Percentiles rank a stretch among this genome's conserved stretches.
These are phyloP conservation scores for Aphelocoma coerulescens DNA, from an alignment of 2,113 vertebrate genomes.

Conservation along the genomic window DNA sequence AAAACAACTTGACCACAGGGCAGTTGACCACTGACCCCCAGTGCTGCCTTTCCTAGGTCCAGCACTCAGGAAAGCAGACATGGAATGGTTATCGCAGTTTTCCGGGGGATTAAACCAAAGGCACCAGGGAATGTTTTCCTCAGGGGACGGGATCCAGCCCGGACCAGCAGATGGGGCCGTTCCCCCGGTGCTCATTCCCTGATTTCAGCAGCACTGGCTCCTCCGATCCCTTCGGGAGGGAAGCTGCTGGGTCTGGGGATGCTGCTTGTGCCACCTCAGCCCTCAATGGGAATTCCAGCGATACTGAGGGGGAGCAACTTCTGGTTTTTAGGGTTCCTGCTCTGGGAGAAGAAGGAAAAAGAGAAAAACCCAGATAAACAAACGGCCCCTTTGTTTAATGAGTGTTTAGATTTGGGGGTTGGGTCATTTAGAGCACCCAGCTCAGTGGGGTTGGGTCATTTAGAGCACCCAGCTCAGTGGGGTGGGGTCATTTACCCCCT, in stretches of 20 bases:
- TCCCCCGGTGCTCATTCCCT: neutral
- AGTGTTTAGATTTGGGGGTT: neutral
- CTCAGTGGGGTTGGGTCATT: neutral
- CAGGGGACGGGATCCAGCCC: neutral
- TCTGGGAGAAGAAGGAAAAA: neutral
- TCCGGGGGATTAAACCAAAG: neutral
- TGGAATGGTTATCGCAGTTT: neutral
- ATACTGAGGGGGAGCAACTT: neutral
- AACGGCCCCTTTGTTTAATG: neutral
- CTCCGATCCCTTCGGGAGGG: neutral
- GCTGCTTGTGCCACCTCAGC: neutral
- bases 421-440: rapidly evolving
- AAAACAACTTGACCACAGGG: neutral
- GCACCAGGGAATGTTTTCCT: neutral
- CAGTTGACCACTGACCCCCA: neutral
- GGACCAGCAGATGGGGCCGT: constrained; percentile 53
- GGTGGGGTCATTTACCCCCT: no score
- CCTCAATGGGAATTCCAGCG: neutral
- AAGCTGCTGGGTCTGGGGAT: rapidly evolving
- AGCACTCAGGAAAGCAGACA: neutral
- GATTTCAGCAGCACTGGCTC: neutral
- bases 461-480: neutral
- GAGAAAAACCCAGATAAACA: neutral
- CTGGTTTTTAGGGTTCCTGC: neutral
- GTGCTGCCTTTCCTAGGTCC: neutral